Evolutionary conservation across 2,888 invertebrate genomes (phyloP), one percentile per base, ranked within the genome.

Genomic region (Cerceris rybyensis): DNA sequence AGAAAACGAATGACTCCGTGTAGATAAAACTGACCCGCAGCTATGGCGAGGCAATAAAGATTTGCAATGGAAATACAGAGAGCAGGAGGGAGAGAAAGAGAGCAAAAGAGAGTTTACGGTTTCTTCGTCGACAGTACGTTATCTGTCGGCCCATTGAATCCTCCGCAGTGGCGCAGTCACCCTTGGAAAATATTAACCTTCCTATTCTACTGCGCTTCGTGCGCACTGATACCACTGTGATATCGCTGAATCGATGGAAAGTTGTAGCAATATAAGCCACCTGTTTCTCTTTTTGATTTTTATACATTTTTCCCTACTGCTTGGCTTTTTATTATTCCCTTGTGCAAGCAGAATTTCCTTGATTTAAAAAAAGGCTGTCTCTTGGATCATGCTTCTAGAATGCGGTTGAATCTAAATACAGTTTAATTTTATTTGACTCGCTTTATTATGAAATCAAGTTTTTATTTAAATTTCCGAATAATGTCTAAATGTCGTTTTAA

Each of bases 21-120:
- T 73, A 77, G 84, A 85, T 84, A 74, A 83, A 84, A 79, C 70
- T 84, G 84, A 83, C 75, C 84, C 69, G 72, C 69, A 77, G 69
- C 70, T 43, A 58, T 42, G 57, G 43, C 57, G 17, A 46, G 54
- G 70, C 78, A 79, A 83, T 83, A 83, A 83, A 74, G 78, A 84
- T 83, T 81, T 86, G 81, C 84, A 83, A 83, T 83, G 81, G 83
- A 81, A 84, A 83, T 78, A 61, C 28, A 4, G 28, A 28, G 28
- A 28, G 28, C 28, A 28, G n/a, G n/a, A 28, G 28, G 28, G 28
- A 28, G 28, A 28, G 28, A 28, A 28, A 28, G 28, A 4, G 28
- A 28, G 28, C 1, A 28, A 28, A 28, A 28, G 69, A 71, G 63
- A 64, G 49, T 7, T 13, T 63, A 49, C 55, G 72, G 72, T 80